Evolutionary conservation across 2,888 invertebrate genomes (phyloP), one percentile per base, ranked within the genome.

Genomic region (Griposia aprilina): DNA sequence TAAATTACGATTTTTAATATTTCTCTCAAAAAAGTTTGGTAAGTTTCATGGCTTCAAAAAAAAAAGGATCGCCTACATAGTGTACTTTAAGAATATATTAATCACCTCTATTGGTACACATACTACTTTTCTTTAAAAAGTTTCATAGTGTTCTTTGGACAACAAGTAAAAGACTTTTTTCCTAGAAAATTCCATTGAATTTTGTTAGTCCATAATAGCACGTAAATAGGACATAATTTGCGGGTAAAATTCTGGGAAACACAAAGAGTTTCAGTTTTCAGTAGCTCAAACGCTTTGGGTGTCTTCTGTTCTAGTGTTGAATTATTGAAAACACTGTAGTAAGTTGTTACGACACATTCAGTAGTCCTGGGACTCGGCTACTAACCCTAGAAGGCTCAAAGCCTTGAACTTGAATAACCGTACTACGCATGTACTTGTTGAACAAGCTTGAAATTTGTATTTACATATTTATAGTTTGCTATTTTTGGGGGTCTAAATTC

Each of bases 401-500:
- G 50, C 50, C 36, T 62, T 50, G 60, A 62, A 26, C 30, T 55
- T 30, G 70, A 60, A 57, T 23, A 45, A 41, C 57, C 15, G 36
- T 55, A 48, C 26, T 62, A 20, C 15, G 15, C 7, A 23, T 45
- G 41, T 60, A 70, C 71, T 66, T 84, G 80, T 70, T 80, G 48
- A 60, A 66, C 48, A 50, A 80, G 50, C 30, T 57, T 62, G 36
- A 45, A 80, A 60, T 57, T 59, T 79, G n/a, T 57, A 41, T 80
- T 80, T 80, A 67, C 60, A 85, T 85, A 81, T 81, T 81, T 81
- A 81, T 36, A 67, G 60, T 72, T 60, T 50, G 50, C 60, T 60
- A 66, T 84, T 84, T 83, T 78, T 70, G 30, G 84, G 48, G 41
- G 17, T 67, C 45, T 36, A 36, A 55, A 60, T 36, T 57, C 26